phyloP scores from a whole-genome alignment of 92 coral and sea anemone species.

The Micromussa lordhowensis region DNA sequence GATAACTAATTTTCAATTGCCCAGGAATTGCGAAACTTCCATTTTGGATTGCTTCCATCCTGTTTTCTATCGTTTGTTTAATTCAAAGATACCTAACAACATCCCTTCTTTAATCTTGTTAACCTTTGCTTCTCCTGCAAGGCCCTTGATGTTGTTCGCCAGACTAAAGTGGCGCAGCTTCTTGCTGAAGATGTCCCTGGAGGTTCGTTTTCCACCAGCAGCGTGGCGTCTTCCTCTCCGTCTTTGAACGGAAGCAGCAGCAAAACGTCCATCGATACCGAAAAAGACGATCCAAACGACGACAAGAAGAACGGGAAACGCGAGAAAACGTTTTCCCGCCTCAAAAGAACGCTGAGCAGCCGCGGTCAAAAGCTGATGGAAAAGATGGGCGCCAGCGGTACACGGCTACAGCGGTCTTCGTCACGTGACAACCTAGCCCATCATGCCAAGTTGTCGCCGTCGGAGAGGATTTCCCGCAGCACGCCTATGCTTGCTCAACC shows the following conservation, averaged over 20 bases:
- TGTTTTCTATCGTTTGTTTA: background rate
- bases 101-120: background rate
- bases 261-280: slow-evolving; percentile 68
- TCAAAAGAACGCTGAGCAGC: slow-evolving; percentile 92
- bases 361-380: slow-evolving; percentile 99
- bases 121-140: slow-evolving; percentile 16
- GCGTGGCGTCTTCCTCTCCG: slow-evolving; percentile 77
- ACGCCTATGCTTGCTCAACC: slow-evolving; percentile 97
- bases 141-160: slow-evolving; percentile 99
- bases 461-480: slow-evolving; percentile 96
- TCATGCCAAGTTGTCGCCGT: slow-evolving; percentile 96
- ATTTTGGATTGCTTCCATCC: no score
- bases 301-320: slow-evolving; percentile 96
- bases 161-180: slow-evolving; percentile 97
- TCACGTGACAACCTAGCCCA: slow-evolving; percentile 99
- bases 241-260: slow-evolving; percentile 82
- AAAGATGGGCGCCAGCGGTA: slow-evolving; percentile 98
- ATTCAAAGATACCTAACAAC: background rate
- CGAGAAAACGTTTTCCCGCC: slow-evolving; percentile 96
- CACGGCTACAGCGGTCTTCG: slow-evolving; percentile 96
- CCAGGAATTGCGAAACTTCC: no score
- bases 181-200: slow-evolving; percentile 85
- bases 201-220: slow-evolving; percentile 76
- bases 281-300: slow-evolving; percentile 75
- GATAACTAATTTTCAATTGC: no score